Evolutionary conservation across 2,797 vertebrate genomes (phyloP), one percentile per base, ranked within the genome.

Genomic region (Pagetopsis macropterus): DNA sequence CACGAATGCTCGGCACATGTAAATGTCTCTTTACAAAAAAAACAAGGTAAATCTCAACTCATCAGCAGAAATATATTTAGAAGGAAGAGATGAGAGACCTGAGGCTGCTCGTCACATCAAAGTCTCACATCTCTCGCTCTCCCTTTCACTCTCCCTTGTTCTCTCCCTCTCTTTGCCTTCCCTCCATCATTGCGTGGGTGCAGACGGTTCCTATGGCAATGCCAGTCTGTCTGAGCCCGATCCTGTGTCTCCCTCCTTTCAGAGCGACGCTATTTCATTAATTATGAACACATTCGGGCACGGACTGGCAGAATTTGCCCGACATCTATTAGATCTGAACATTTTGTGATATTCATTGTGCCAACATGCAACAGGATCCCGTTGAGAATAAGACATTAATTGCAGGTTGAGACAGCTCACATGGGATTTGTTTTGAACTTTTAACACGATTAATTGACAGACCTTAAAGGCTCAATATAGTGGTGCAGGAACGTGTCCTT

Each of bases 201-300:
- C 81, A 79, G 76, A 79, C 58, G 66, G 88, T 92, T 92, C 87
- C 88, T 89, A 87, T 92, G 89, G 88, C 83, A 88, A 92, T 91
- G 82, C 82, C 86, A 83, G 83, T 81, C 84, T 84, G 59, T 81
- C 85, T 52, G 27, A 87, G 75, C 83, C 61, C 76, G 77, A 91
- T 19, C 90, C 83, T 78, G 66, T 88, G 85, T 78, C 79, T 9
- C 83, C 76, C 67, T 62, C 64, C 79, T 52, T 72, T 78, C 76
- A 51, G 67, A 77, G 69, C 19, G 23, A 62, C 7, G 45, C 73
- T 23, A 37, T 75, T 76, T 86, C 70, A 76, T 82, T 84, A 84
- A 85, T 86, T 73, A 82, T 75, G 72, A 71, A 65, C 79, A 65
- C 67, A 78, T 57, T 62, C 1, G 37, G 44, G 71, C 71, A 57